Evolutionary conservation across 2,113 vertebrate species (phyloP), one percentile per base, ranked within the genome.

Genomic region (Brachyhypopomus occidentalis): DNA sequence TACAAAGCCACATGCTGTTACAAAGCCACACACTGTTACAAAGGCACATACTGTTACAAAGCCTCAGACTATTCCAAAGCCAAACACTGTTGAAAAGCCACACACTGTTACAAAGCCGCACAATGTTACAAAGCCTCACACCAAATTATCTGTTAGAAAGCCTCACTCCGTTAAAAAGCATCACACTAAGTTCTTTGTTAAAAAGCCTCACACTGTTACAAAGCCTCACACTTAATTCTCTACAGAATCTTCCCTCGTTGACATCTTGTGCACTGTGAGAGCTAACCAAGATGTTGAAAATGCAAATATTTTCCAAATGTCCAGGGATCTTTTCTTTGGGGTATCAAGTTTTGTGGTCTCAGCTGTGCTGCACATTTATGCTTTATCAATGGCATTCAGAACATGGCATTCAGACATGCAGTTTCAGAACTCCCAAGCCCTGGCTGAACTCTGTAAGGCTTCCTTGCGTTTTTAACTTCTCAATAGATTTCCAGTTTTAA

Each of bases 341-440:
- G 89, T 88, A 88, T 91, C 85, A 45, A 74, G 86, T 92, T 91
- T 86, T 91, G 90, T 84, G 90, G 91, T 91, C 84, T 88, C 90
- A 91, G 90, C 91, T 92, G 91, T 87, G 86, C 72, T 78, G 83
- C 83, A 84, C 85, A 88, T 91, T 89, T 86, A 87, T 88, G 88
- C 87, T 88, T 86, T 92, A 92, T 92, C 91, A 89, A 75, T 85
- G 81, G 78, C 84, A 87, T 85, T 88, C 76, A 86, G 79, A 87
- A 77, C 56, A 82, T 58, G 87, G 85, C 73, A 78, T 77, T 83
- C 58, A 17, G 36, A 70, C 73, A 72, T 56, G 58, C 55, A 56
- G 52, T 79, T 72, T 69, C 17, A 30, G 45, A 71, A 78, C 59
- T 16, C 30, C 30, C 6, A 78, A 67, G 41, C 27, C 48, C 27